Percentiles rank a stretch among this genome's conserved stretches.
These are phyloP conservation scores for Drosophila pandora DNA, from an alignment of 1,140 invertebrate genomes.

Conservation along the genomic window DNA sequence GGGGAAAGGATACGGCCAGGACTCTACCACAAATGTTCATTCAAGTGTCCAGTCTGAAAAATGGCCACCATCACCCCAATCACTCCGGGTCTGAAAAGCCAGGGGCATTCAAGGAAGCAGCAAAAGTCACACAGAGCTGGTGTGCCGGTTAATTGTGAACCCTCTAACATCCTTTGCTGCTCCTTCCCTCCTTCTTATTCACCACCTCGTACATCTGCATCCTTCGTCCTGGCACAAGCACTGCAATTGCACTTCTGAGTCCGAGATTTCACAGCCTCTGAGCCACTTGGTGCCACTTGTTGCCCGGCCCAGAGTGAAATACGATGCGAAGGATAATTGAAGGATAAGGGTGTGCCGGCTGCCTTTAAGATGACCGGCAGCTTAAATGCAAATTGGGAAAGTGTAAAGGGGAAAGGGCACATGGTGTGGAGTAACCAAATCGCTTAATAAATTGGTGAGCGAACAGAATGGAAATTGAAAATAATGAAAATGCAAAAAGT, in stretches of 20 bases:
- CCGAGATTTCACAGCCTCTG: slow-evolving; percentile 41
- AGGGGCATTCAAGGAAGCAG: slow-evolving; percentile 57
- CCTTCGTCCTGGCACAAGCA: slow-evolving; percentile 35
- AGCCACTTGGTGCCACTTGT: slow-evolving; percentile 40
- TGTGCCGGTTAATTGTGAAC: slow-evolving; percentile 45
- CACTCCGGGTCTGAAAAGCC: slow-evolving; percentile 20
- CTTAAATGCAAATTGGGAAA: slow-evolving; percentile 45
- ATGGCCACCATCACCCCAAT: slow-evolving; percentile 44
- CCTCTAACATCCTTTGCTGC: not conserved
- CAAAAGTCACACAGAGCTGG: slow-evolving; percentile 39
- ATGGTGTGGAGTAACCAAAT: slow-evolving; percentile 10
- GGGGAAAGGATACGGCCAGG: not conserved
- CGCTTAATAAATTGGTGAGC: slow-evolving; percentile 65
- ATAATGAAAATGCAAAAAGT: slow-evolving; percentile 79
- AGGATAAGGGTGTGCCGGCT: slow-evolving; percentile 4
- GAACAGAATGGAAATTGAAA: slow-evolving; percentile 74
- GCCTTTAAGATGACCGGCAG: slow-evolving; percentile 43
- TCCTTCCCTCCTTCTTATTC: not conserved
- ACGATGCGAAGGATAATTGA: slow-evolving; percentile 37
- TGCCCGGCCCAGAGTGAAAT: slow-evolving; percentile 18
- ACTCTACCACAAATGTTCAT: slow-evolving; percentile 53
- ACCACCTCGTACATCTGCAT: not conserved
- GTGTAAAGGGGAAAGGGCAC: not conserved
- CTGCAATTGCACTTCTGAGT: slow-evolving; percentile 49
- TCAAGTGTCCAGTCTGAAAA: slow-evolving; percentile 78